These are phyloP conservation scores for Automeris io DNA, from an alignment of 2,888 invertebrate genomes.

Conservation along the genomic window DNA sequence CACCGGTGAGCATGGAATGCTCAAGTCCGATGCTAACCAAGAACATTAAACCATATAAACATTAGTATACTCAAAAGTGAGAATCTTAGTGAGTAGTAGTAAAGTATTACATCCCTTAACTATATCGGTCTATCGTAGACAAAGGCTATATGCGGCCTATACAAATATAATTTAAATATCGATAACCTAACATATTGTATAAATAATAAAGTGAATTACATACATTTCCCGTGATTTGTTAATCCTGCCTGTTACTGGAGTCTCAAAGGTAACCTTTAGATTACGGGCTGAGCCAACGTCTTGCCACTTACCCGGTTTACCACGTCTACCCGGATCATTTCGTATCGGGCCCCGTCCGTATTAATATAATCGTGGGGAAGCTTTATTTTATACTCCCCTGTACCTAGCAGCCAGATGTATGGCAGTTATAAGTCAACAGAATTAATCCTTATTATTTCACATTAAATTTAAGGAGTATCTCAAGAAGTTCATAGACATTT, in stretches of 20 bases:
- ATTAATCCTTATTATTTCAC: constrained; percentile 75
- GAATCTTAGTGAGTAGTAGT: no score
- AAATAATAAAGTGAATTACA: no score
- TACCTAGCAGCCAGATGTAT: constrained; percentile 66
- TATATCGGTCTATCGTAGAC: no score
- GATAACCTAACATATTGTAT: no score
- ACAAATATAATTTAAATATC: no score
- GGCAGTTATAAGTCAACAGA: constrained; percentile 74
- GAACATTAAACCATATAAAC: no score
- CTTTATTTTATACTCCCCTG: constrained; percentile 69
- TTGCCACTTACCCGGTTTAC: constrained; percentile 60
- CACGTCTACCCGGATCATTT: constrained; percentile 56
- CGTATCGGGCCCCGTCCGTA: constrained; percentile 48
- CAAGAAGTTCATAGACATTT: constrained; percentile 72
- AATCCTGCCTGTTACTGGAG: neutral
- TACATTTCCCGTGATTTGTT: neutral
- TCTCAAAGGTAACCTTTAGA: constrained; percentile 24
- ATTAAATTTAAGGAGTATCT: constrained; percentile 71
- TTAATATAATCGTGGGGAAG: constrained; percentile 72
- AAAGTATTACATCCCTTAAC: no score
- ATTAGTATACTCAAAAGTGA: no score
- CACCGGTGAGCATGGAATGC: no score
- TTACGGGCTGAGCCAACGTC: constrained; percentile 26
- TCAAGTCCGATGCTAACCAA: no score
- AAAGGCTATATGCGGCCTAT: no score